A percentile compares a stretch with the other conserved stretches of the same genome.
These are phyloP conservation scores for Cerastis leucographa DNA, from an alignment of 2,888 invertebrate genomes.

Conservation along the genomic window DNA sequence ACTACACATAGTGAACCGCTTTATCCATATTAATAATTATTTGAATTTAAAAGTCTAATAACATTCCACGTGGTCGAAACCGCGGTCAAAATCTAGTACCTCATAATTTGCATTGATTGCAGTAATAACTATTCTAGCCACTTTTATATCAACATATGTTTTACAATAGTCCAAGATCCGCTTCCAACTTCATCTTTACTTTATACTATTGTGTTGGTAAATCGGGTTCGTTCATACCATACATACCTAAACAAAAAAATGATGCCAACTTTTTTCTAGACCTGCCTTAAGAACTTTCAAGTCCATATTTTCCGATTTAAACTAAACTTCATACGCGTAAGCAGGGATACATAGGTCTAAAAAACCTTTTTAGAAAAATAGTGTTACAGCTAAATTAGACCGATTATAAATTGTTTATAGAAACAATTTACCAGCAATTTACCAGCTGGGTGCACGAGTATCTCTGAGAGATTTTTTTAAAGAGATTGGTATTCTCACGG, in stretches of 20 bases:
- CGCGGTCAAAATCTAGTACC: not conserved
- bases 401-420: no score
- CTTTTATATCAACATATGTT: not conserved
- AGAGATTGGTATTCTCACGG: no score
- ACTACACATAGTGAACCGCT: not conserved
- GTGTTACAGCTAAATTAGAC: no score
- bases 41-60: not conserved
- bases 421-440: no score
- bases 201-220: not conserved
- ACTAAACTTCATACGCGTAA: no score
- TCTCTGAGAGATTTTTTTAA: no score
- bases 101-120: not conserved
- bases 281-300: no score
- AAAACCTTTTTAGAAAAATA: no score
- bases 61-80: accelerated
- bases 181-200: not conserved
- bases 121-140: not conserved
- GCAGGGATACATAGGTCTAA: no score
- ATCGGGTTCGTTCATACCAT: not conserved
- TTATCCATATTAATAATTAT: not conserved
- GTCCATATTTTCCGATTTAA: no score
- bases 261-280: not conserved
- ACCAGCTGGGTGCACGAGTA: no score
- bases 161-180: not conserved
- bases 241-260: not conserved